These are phyloP conservation scores for Meganola albula DNA, from an alignment of 2,888 invertebrate species.

Conservation along the genomic window DNA sequence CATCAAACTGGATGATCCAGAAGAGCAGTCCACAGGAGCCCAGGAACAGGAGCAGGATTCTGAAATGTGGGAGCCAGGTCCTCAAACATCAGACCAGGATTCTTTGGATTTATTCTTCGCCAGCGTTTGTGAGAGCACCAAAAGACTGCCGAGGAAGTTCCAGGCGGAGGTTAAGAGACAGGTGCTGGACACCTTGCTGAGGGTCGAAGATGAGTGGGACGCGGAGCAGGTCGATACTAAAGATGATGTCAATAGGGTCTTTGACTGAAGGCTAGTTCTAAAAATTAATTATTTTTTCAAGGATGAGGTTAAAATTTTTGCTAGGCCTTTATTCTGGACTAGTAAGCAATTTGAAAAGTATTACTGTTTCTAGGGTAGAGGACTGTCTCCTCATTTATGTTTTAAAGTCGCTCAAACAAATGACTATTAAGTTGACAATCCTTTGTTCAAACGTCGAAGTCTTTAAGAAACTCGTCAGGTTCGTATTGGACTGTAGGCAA, in stretches of 20 bases:
- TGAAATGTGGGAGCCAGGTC: constrained; percentile 43
- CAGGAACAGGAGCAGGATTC: constrained; percentile 36
- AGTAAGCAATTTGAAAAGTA: no score
- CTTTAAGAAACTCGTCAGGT: no score
- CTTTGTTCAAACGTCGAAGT: no score
- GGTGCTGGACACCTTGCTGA: constrained; percentile 55
- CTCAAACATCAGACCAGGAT: constrained; percentile 34
- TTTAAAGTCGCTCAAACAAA: no score
- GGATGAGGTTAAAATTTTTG: no score
- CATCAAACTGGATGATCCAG: constrained; percentile 47
- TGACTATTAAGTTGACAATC: no score
- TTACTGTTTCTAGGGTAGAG: no score
- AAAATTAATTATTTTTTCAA: no score
- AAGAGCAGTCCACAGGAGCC: constrained; percentile 11
- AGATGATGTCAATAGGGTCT: constrained; percentile 24
- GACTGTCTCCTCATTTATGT: no score
- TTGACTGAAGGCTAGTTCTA: constrained; percentile 17
- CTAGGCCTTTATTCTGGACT: no score
- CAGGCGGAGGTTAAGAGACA: constrained; percentile 53
- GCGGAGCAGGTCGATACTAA: constrained; percentile 31
- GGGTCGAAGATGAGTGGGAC: constrained; percentile 55
- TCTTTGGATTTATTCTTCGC: constrained; percentile 67
- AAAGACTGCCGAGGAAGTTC: constrained; percentile 42
- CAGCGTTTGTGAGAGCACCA: constrained; percentile 63
- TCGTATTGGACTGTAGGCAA: no score